Percentiles rank a stretch among this genome's conserved stretches.
These are phyloP conservation scores for Anadara kagoshimensis DNA, from an alignment of 1,140 invertebrate species.

Conservation along the genomic window DNA sequence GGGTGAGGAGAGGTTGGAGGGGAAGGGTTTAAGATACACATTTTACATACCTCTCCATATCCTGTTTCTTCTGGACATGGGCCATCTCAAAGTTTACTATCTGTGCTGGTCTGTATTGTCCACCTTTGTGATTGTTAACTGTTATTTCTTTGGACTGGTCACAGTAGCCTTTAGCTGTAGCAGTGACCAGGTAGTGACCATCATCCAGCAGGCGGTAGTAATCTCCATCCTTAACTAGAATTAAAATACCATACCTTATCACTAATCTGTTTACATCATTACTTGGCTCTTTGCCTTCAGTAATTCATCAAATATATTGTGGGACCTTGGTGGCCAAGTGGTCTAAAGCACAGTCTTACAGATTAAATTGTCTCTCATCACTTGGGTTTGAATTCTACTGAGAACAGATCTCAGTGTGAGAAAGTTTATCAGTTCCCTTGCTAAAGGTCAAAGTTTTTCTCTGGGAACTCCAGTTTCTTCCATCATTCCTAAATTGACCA, in stretches of 20 bases:
- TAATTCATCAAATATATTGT: too few relatives aligned
- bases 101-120: conserved; percentile 25
- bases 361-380: too few relatives aligned
- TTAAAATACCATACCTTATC: background rate
- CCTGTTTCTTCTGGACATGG: background rate
- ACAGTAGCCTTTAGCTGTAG: conserved; percentile 12
- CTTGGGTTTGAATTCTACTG: too few relatives aligned
- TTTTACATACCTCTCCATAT: background rate
- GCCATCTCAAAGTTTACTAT: conserved; percentile 37
- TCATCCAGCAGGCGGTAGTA: conserved; percentile 93
- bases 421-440: too few relatives aligned
- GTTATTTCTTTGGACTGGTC: background rate
- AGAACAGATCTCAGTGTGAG: too few relatives aligned
- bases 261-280: too few relatives aligned
- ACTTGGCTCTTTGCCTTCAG: too few relatives aligned
- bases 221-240: conserved; percentile 81
- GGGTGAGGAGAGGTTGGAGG: background rate
- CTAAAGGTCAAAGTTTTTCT: too few relatives aligned
- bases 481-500: too few relatives aligned
- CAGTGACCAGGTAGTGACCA: conserved; percentile 82
- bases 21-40: background rate
- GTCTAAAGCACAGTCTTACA: too few relatives aligned
- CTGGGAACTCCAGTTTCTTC: too few relatives aligned
- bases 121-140: conserved; percentile 10
- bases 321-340: too few relatives aligned